phyloP scores from a whole-genome alignment of 2,113 vertebrate genomes.

The Rana temporaria region DNA sequence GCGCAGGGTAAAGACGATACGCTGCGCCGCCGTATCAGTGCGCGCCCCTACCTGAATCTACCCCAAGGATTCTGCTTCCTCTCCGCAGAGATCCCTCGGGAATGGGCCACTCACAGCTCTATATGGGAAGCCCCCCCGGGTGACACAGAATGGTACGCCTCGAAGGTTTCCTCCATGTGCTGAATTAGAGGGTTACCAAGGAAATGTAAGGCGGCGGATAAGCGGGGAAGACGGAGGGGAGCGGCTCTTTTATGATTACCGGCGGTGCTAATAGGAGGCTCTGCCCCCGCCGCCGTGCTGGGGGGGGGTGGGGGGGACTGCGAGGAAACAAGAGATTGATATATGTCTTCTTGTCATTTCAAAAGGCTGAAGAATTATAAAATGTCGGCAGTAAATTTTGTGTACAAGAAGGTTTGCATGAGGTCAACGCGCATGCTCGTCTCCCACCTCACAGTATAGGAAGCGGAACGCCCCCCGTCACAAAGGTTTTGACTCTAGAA shows the following conservation, averaged over 20 bases:
- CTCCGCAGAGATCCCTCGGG: not conserved
- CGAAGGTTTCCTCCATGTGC: slow-evolving; percentile 6
- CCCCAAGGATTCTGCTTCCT: slow-evolving; percentile 26
- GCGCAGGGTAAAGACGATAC: too few relatives aligned
- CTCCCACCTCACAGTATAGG: too few relatives aligned
- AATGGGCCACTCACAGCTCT: not conserved
- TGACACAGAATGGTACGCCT: not conserved
- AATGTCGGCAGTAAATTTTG: too few relatives aligned
- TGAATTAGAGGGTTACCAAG: slow-evolving; percentile 23
- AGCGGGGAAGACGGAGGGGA: not conserved
- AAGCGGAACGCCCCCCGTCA: not conserved
- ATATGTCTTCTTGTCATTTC: not conserved
- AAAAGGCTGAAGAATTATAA: too few relatives aligned
- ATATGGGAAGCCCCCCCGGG: not conserved
- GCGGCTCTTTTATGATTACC: not conserved
- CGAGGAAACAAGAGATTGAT: not conserved
- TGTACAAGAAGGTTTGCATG: not conserved
- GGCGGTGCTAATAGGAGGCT: not conserved
- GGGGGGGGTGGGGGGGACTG: not conserved
- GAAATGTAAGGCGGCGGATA: not conserved
- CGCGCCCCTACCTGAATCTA: too few relatives aligned
- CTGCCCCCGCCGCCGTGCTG: not conserved
- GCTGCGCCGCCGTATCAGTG: too few relatives aligned
- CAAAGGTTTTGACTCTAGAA: not conserved
- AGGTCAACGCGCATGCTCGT: not conserved